A percentile compares a stretch with the other conserved stretches of the same genome.
Conservation (phyloP, 2,888 invertebrate genomes). For the Caradrina clavipalpis region DNA sequence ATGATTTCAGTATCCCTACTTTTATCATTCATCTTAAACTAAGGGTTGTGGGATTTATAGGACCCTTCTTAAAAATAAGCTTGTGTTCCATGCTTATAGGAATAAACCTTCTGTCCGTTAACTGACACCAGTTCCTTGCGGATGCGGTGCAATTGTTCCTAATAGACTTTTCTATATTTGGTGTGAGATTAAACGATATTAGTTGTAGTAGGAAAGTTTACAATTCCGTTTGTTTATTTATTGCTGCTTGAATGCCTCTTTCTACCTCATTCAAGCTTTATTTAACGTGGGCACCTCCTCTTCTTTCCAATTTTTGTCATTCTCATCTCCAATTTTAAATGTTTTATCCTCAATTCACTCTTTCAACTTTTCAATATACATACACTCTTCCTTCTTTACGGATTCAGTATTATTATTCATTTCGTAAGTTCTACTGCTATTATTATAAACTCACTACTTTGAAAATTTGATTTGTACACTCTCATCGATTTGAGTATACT, state of each 20-base stretch:
- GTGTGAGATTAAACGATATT: constrained; percentile 20
- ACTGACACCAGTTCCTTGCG: constrained; percentile 32
- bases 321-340: neutral
- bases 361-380: neutral
- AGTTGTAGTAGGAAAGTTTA: constrained; percentile 3
- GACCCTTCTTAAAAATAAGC: too few relatives aligned
- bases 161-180: constrained; percentile 55
- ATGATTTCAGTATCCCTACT: neutral
- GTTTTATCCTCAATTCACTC: neutral
- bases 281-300: neutral
- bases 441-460: neutral
- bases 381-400: neutral
- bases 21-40: neutral
- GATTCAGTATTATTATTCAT: neutral
- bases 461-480: too few relatives aligned
- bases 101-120: constrained; percentile 36
- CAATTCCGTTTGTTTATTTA: neutral
- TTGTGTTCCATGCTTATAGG: neutral
- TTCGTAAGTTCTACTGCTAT: neutral
- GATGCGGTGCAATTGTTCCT: constrained; percentile 42
- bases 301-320: neutral
- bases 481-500: neutral
- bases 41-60: neutral
- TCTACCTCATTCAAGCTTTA: neutral
- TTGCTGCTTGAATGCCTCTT: neutral